Evolutionary conservation across 2,113 vertebrate genomes (phyloP), one percentile per base, ranked within the genome.

Genomic region (Phoenicopterus ruber): DNA sequence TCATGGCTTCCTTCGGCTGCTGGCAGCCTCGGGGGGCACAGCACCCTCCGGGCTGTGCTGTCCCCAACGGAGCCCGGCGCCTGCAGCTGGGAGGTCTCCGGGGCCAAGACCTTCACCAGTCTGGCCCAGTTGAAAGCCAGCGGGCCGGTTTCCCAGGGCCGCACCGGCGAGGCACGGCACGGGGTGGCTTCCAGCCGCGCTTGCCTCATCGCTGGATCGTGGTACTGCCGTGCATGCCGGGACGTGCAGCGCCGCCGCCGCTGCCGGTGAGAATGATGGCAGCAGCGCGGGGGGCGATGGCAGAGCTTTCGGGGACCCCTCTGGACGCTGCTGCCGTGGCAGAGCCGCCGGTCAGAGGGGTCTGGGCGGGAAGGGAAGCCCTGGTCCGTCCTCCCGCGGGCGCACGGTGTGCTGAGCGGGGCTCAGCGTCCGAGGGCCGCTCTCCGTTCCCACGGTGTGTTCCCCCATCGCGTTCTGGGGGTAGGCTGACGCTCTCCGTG

Each of bases 261-360:
- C 12, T 65, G 61, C 67, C 1, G 2, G 4, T 4, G 77, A 61
- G 66, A n/a, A 5, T 2, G 73, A 6, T 0, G 24, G 62, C 11
- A 0, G 40, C 9, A 2, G 77, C 1, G 2, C 0, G 0, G 36
- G 49, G 29, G 13, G 55, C 6, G 70, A 3, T 1, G 5, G 17
- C 0, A 7, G 31, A 44, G 49, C 6, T 55, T 52, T 17, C 0
- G 13, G 80, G 17, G 49, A 26, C 24, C 49, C 44, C 18, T 46
- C 13, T 40, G 85, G 90, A 29, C 44, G 44, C 78, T 82, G 66
- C 62, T 5, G 3, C n/a, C n/a, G n/a, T n/a, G n/a, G n/a, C n/a
- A n/a, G n/a, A n/a, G n/a, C n/a, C n/a, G n/a, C 21, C 0, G 0
- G 16, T 18, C 74, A 44, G 88, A 79, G 72, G 71, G 59, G 52